Evolutionary conservation across 2,888 invertebrate species (phyloP), one percentile per base, ranked within the genome.

Genomic region (Parascotia fuliginaria): DNA sequence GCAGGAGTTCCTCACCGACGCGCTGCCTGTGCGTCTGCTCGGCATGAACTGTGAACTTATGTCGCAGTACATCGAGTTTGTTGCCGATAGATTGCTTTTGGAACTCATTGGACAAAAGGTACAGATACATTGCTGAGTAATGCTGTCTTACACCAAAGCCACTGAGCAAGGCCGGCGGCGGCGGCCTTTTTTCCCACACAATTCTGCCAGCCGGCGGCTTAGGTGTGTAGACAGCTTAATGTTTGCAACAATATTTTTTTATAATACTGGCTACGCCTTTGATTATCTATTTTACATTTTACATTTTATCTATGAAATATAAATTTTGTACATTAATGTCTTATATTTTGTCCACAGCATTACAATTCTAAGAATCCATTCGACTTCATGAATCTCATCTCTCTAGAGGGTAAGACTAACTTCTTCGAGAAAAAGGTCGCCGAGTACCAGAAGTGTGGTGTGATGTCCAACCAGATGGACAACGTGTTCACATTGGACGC

Each of bases 391-490:
- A 98, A 98, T 78, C 96, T 98, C 73, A 99, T 99, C 73, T 99
- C 99, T 0, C 92, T 99, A 65, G 99, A 99, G 76, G 99, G 99
- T n/a, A 99, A 99, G 85, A 99, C 99, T 0, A 99, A 99, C 90
- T 99, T 99, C 93, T 99, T 99, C 79, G 99, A 99, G 87, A 99
- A 99, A 90, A 97, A 98, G 89, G 99, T 99, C 4, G 99, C 98
- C 0, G 99, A 99, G 83, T 99, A 99, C 82, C 98, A 99, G 84
- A 98, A 98, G 76, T 96, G 96, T 92, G 98, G 98, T 9, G 98
- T 99, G 0, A 97, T 96, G 95, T 81, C 94, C 0, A 93, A 94
- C 57, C 93, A 93, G 34, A 88, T 93, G 56, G 95, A 95, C 70
- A 95, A 94, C 70, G 94, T 94, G 5, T 98, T 98, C 83, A 96